Evolutionary conservation across 2,797 vertebrate species (phyloP).

Genomic region (Sternotherus odoratus): DNA sequence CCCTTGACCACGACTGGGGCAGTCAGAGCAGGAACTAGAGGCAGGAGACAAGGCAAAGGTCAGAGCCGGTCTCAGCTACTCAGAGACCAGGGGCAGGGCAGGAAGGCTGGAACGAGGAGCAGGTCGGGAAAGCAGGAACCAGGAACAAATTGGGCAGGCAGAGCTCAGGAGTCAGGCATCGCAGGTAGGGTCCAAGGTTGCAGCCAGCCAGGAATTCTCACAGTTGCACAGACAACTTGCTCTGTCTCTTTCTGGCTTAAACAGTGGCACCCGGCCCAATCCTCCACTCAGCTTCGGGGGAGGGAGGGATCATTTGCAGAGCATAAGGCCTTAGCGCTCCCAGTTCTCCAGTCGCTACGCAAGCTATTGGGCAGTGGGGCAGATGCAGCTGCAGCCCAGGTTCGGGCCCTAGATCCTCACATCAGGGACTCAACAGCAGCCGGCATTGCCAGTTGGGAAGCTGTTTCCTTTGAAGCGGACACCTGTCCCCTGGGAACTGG

Average conservation of each 20-base stretch:
- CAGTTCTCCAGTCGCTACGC: neutral
- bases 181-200: neutral
- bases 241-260: neutral
- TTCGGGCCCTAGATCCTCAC: neutral
- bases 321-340: neutral
- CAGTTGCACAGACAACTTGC: neutral
- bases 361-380: neutral
- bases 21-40: neutral
- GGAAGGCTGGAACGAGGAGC: neutral
- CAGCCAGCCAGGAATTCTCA: neutral
- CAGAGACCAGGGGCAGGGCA: neutral
- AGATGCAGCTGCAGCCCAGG: no score
- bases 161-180: neutral
- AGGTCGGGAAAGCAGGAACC: neutral
- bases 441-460: neutral
- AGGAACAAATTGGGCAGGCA: neutral
- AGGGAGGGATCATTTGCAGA: neutral
- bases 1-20: neutral
- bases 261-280: neutral
- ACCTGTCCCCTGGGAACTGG: neutral
- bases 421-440: neutral
- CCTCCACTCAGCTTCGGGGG: neutral
- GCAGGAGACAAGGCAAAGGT: neutral
- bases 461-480: neutral
- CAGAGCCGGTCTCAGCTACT: neutral